These are phyloP conservation scores for Dryomyza anilis DNA, from an alignment of 2,888 invertebrate species.

Conservation along the genomic window DNA sequence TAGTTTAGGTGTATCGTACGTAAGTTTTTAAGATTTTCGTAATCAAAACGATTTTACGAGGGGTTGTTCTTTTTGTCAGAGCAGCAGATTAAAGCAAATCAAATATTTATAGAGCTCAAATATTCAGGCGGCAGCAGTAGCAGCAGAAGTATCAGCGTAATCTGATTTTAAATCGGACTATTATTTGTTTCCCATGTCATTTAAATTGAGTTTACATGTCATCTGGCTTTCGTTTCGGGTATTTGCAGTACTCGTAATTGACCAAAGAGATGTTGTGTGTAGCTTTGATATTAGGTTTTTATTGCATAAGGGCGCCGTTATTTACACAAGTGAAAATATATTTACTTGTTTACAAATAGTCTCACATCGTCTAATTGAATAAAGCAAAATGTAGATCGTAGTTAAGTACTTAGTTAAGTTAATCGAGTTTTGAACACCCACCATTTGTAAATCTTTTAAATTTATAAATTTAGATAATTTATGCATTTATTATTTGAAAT, in stretches of 20 bases:
- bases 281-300: neutral
- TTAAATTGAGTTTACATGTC: conserved; percentile 60
- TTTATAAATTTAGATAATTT: too few relatives aligned
- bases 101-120: conserved; percentile 13
- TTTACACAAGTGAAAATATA: neutral
- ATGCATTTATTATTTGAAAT: too few relatives aligned
- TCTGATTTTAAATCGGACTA: conserved; percentile 52
- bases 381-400: too few relatives aligned
- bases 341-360: too few relatives aligned
- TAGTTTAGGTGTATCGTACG: neutral
- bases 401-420: too few relatives aligned
- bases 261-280: conserved; percentile 10
- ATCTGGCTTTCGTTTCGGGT: conserved; percentile 39
- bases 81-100: conserved; percentile 14
- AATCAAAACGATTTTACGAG: neutral
- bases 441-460: too few relatives aligned
- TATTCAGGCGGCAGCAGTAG: neutral
- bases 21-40: neutral
- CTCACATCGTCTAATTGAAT: too few relatives aligned
- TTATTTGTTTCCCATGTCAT: conserved; percentile 59
- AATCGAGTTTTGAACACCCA: too few relatives aligned
- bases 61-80: conserved; percentile 14
- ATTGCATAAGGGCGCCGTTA: neutral
- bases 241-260: too few relatives aligned
- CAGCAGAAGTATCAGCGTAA: too few relatives aligned